Evolutionary conservation across 2,888 invertebrate genomes (phyloP), one percentile per base, ranked within the genome.

Genomic region (Tinea semifulvella): DNA sequence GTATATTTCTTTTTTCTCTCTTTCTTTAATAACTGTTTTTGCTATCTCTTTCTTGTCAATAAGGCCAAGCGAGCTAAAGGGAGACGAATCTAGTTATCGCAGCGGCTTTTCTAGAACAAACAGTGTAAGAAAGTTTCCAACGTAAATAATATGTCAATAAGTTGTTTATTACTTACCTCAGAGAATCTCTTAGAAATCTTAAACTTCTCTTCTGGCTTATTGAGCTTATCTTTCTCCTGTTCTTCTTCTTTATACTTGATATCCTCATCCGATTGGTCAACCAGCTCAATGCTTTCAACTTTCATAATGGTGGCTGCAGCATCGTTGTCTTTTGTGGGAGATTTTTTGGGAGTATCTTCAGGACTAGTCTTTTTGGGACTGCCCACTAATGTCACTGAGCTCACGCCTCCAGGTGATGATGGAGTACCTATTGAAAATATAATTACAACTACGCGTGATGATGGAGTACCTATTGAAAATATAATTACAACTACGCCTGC

Each of bases 361-460:
- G 74, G 73, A 48, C 73, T 76, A 1, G 55, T 53, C 46, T 74
- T 74, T 45, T 72, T 77, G 1, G 75, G 73, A 50, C 85, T 87
- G 1, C 88, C 89, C 1, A 91, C 85, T 39, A 91, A 60, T 1
- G 91, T 91, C 0, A 88, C 86, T 7, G 89, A 88, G 56, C 90
- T 90, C 11, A 89, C 68, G 46, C 88, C 90, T 35, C 90, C 88
- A 0, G 90, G 90, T 0, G 91, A 90, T 8, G 80, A 88, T 17
- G 89, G 89, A 1, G 80, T 70, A 13, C 77, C 79, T 80, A 31
- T 31, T n/a, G 14, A 14, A 22, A 8, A 8, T 7, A 22, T 22
- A 22, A 42, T 13, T 22, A 7, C 8, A 22, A n/a, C 90, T 35
- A 90, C 88, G 0, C 90, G 90, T 0, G 91, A 90, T 8, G 80